These are phyloP conservation scores for Megalops cyprinoides DNA, from an alignment of 2,797 vertebrate genomes.

Conservation along the genomic window DNA sequence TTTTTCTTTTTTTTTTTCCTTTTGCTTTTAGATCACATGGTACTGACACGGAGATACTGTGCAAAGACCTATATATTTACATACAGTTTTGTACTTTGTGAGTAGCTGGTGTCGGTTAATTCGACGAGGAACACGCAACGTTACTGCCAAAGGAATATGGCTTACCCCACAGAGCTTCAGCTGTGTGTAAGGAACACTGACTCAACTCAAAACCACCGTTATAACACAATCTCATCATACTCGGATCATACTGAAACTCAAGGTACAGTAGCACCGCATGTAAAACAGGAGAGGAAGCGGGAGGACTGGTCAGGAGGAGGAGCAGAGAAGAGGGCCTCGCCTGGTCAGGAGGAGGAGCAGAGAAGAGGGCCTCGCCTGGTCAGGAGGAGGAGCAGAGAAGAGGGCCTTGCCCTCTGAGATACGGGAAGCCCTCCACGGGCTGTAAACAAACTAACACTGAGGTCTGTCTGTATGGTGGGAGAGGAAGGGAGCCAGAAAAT, in stretches of 20 bases:
- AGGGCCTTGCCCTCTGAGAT: not conserved
- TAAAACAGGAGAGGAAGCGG: not conserved
- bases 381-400: not conserved
- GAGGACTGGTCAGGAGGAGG: not conserved
- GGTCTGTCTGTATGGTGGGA: not conserved
- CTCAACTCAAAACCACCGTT: slow-evolving; percentile 46
- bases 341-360: not conserved
- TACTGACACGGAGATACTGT: slow-evolving; percentile 77
- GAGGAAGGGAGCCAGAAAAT: not conserved
- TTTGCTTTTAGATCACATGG: slow-evolving; percentile 66
- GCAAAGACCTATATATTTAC: slow-evolving; percentile 78
- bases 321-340: not conserved
- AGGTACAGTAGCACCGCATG: slow-evolving; percentile 34
- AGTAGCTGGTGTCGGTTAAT: slow-evolving; percentile 69
- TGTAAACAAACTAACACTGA: slow-evolving; percentile 3
- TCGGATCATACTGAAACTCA: slow-evolving; percentile 33
- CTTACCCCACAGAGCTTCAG: slow-evolving; percentile 51
- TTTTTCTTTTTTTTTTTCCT: slow-evolving; percentile 61
- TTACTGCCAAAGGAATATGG: slow-evolving; percentile 64
- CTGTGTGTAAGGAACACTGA: slow-evolving; percentile 58
- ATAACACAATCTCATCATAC: slow-evolving; percentile 60
- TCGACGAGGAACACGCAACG: slow-evolving; percentile 55
- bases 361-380: not conserved
- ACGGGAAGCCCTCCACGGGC: not conserved
- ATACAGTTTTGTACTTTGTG: slow-evolving; percentile 60